Percentiles rank a stretch among this genome's conserved stretches.
Evolutionary conservation across 1,140 invertebrate genomes (phyloP).

Genomic region (Papilio polyxenes): DNA sequence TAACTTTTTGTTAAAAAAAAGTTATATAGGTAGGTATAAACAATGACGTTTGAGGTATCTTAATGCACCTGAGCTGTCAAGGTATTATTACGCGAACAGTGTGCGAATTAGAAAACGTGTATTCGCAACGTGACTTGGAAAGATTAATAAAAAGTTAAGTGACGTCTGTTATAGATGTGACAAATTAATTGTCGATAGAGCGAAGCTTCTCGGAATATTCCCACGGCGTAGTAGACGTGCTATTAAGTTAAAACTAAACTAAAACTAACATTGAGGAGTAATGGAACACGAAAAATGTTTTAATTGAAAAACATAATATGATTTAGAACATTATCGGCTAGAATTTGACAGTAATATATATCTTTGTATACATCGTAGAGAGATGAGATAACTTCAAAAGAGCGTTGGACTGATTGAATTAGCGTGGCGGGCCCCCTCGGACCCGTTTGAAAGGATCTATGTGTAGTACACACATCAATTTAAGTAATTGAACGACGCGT

Average conservation of each 20-base stretch:
- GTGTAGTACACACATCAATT: slow-evolving; percentile 74
- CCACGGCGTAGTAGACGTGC: background rate
- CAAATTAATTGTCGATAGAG: slow-evolving; percentile 33
- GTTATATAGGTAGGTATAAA: background rate
- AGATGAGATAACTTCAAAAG: slow-evolving; percentile 37
- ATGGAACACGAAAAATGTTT: background rate
- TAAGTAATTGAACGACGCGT: slow-evolving; percentile 63
- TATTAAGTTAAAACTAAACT: background rate
- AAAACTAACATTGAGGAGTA: background rate
- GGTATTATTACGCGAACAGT: slow-evolving; percentile 30
- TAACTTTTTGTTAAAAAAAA: background rate
- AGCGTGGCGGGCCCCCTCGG: slow-evolving; percentile 60
- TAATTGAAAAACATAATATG: background rate
- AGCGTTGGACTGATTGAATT: slow-evolving; percentile 66
- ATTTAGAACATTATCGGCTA: background rate
- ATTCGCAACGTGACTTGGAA: slow-evolving; percentile 27
- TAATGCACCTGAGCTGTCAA: background rate
- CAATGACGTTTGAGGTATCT: too few relatives aligned
- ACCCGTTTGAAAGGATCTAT: slow-evolving; percentile 62
- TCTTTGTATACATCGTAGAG: background rate
- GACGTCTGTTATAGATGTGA: slow-evolving; percentile 18
- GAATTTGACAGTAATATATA: background rate
- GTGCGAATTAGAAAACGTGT: slow-evolving; percentile 28
- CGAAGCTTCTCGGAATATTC: slow-evolving; percentile 23
- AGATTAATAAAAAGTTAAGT: slow-evolving; percentile 32